These are phyloP conservation scores for Schizotus pectinicornis DNA, from an alignment of 2,888 invertebrate species.

Conservation along the genomic window DNA sequence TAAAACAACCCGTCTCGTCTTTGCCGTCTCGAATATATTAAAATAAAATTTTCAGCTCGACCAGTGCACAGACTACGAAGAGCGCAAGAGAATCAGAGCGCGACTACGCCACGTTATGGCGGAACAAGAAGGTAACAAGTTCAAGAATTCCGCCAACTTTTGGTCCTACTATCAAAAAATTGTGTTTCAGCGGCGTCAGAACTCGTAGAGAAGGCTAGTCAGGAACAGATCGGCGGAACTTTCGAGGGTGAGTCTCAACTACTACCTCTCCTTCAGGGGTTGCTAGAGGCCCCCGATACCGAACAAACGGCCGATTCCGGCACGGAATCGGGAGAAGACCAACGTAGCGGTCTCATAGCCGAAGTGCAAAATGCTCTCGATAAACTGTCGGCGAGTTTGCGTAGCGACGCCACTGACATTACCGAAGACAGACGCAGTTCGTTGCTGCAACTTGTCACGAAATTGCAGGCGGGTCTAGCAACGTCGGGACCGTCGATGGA, in stretches of 20 bases:
- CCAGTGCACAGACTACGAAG: conserved; percentile 86
- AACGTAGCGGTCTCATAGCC: conserved; percentile 63
- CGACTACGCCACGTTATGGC: conserved; percentile 85
- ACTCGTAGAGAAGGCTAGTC: conserved; percentile 60
- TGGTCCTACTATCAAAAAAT: neutral
- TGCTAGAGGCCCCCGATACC: conserved; percentile 62
- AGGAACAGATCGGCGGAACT: conserved; percentile 48
- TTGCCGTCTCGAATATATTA: neutral
- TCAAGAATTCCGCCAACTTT: conserved; percentile 3
- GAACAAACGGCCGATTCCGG: conserved; percentile 66
- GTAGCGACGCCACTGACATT: conserved; percentile 55
- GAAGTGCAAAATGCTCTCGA: conserved; percentile 59
- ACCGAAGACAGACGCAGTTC: conserved; percentile 78
- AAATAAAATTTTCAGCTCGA: conserved; percentile 69
- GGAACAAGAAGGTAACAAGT: conserved; percentile 78
- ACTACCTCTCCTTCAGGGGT: conserved; percentile 71
- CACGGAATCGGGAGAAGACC: conserved; percentile 74
- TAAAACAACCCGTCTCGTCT: conserved; percentile 56
- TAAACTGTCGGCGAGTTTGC: conserved; percentile 55
- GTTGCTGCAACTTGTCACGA: conserved; percentile 75
- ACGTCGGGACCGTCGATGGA: conserved; percentile 45
- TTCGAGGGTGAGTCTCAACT: conserved; percentile 78
- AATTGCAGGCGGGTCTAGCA: conserved; percentile 65
- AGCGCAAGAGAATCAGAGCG: conserved; percentile 80
- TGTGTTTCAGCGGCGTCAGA: conserved; percentile 60